phyloP scores from a whole-genome alignment of 2,113 vertebrate species.

The Heloderma charlesbogerti region DNA sequence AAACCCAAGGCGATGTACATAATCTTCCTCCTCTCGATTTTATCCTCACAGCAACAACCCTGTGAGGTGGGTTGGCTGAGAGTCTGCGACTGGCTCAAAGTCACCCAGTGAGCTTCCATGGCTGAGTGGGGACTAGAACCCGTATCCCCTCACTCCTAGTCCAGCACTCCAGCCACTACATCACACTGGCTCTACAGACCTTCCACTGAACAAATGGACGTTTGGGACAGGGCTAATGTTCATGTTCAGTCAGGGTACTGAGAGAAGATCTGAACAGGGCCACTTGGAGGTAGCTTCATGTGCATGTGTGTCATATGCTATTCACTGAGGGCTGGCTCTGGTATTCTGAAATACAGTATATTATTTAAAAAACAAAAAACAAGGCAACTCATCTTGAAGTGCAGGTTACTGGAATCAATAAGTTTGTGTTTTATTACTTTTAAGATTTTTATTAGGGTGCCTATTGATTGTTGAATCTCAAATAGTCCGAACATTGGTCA shows the following conservation, averaged over 20 bases:
- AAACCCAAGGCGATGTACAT: no score
- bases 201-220: neutral
- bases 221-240: neutral
- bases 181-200: no score
- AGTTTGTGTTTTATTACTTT: constrained; percentile 15
- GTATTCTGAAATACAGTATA: constrained; percentile 14
- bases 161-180: no score
- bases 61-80: no score
- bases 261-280: neutral
- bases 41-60: no score
- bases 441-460: neutral
- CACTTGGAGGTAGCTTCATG: neutral
- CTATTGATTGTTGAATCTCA: constrained; percentile 16
- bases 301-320: neutral
- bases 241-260: neutral
- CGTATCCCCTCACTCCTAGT: no score
- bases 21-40: no score
- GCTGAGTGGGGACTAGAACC: no score
- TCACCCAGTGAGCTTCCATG: no score
- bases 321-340: neutral
- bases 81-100: no score
- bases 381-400: constrained; percentile 15
- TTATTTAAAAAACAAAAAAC: neutral
- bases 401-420: constrained; percentile 12
- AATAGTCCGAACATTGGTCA: constrained; percentile 18